phyloP scores from a whole-genome alignment of 2,113 vertebrate genomes.

The Leptodactylus fuscus region DNA sequence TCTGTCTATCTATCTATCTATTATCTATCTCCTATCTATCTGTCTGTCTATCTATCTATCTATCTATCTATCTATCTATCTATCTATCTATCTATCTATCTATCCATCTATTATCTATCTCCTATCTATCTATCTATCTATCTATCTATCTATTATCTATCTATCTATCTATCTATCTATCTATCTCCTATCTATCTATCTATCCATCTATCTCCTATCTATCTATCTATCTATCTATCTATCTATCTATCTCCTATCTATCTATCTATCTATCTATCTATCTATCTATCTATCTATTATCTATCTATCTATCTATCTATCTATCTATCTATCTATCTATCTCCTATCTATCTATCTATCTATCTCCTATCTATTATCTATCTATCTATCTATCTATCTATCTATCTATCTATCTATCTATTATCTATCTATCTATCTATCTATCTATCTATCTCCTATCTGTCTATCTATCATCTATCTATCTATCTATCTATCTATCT shows the following conservation, averaged over 20 bases:
- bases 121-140: neutral
- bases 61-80: too few relatives aligned
- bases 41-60: too few relatives aligned
- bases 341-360: conserved; percentile 20
- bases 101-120: neutral
- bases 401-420: too few relatives aligned
- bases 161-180: too few relatives aligned
- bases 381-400: neutral
- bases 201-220: too few relatives aligned
- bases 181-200: conserved; percentile 12
- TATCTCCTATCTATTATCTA: neutral
- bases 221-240: neutral
- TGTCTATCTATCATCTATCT: neutral
- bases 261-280: neutral
- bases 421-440: conserved; percentile 2
- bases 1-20: too few relatives aligned
- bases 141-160: too few relatives aligned
- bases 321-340: neutral
- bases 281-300: too few relatives aligned
- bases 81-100: neutral
- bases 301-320: too few relatives aligned
- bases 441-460: too few relatives aligned
- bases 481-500: neutral
- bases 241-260: neutral
- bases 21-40: neutral